Base-by-base conservation (phyloP, 2,888 invertebrate genomes). In the Eilema sororculum region DNA sequence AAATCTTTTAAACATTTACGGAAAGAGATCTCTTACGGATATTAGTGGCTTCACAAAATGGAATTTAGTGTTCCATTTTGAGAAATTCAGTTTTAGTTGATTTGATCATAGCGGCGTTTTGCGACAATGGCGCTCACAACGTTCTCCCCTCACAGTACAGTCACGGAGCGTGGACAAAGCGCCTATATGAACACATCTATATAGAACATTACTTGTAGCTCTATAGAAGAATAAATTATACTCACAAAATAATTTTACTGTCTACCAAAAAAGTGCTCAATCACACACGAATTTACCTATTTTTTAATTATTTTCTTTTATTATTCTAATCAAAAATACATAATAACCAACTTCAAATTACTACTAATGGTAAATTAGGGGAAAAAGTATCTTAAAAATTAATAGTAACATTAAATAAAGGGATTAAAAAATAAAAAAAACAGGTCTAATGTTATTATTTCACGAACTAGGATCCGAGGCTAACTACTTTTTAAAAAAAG, bases 401-500 rank as follows among this genome's bases (percentile, higher is more conserved):
- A 93, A 93, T 93, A 94, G 92, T 94, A 93, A 94, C 93, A 91
- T 94, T 93, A 93, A 91, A 92, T 90, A 92, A 90, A 90, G 81
- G 84, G 86, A 90, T 89, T 88, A 90, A 85, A 89, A 90, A 89
- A 87, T 86, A 87, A 88, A 87, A 88, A 28, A 28, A 28, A 86
- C 85, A 84, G 82, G 80, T 80, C 76, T 82, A 87, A 80, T 76
- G 73, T 81, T 80, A 81, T 69, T 73, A 71, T 59, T 77, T 77
- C 77, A 81, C 77, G 70, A 79, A 83, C 81, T 84, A 84, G 76
- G 56, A 74, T 79, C 81, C 76, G 81, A 82, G 82, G 82, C 80
- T 84, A 78, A 73, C 80, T 79, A 79, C 68, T 70, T 67, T 37
- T 12, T 12, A 37, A 78, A 37, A 80, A 85, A 85, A 82, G 87